Evolutionary conservation across 2,797 vertebrate genomes (phyloP).

Genomic region (Capromys pilorides): DNA sequence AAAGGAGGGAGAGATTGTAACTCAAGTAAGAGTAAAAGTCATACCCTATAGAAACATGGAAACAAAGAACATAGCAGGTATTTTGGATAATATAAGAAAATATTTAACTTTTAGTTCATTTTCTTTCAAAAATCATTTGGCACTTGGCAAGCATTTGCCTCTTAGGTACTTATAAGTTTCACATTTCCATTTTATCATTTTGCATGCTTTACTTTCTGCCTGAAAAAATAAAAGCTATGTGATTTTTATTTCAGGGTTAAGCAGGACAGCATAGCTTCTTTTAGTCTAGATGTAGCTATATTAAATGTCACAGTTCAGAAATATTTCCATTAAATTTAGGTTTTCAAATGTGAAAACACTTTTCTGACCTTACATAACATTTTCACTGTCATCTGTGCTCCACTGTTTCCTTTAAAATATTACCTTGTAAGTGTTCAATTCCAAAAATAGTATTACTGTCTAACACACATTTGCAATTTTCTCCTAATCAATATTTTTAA

Average conservation of each 20-base stretch:
- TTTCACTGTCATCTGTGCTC: neutral
- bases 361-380: neutral
- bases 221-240: neutral
- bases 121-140: neutral
- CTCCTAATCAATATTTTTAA: neutral
- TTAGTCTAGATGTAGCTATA: neutral
- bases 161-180: neutral
- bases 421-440: neutral
- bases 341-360: neutral
- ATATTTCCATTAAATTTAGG: neutral
- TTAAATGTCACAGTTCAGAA: neutral
- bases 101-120: neutral
- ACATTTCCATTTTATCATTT: neutral
- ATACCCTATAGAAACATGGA: neutral
- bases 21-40: neutral
- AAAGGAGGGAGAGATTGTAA: neutral
- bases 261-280: neutral
- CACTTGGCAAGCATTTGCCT: neutral
- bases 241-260: neutral
- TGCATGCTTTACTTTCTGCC: neutral
- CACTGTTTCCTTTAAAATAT: neutral
- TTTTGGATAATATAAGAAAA: neutral
- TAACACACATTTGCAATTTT: neutral
- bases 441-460: neutral
- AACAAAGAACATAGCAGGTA: neutral